A percentile compares a stretch with the other conserved stretches of the same genome.
Evolutionary conservation across 2,888 invertebrate species (phyloP).

Genomic region (Tipula helvola): DNA sequence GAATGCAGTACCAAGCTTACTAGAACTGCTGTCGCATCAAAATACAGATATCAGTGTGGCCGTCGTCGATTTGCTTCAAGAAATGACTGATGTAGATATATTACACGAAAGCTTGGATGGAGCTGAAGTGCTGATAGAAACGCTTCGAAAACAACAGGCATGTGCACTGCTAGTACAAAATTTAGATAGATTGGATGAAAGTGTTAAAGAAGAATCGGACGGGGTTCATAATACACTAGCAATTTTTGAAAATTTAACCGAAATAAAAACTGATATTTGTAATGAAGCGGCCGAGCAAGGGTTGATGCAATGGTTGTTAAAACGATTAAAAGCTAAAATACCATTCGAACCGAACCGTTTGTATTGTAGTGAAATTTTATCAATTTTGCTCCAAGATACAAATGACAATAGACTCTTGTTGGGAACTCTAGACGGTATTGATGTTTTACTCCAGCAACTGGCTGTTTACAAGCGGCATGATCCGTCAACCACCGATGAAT

Average conservation of each 20-base stretch:
- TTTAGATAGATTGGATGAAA: conserved; percentile 84
- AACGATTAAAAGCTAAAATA: conserved; percentile 72
- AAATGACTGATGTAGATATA: conserved; percentile 92
- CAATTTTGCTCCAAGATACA: conserved; percentile 86
- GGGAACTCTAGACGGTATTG: conserved; percentile 93
- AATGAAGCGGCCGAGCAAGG: conserved; percentile 82
- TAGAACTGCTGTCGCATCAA: conserved; percentile 89
- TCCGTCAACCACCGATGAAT: conserved; percentile 81
- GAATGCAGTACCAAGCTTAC: conserved; percentile 76
- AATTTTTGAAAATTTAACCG: conserved; percentile 90
- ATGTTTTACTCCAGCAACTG: conserved; percentile 86
- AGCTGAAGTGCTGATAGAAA: conserved; percentile 74
- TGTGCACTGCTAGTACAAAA: conserved; percentile 86
- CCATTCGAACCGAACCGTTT: conserved; percentile 93
- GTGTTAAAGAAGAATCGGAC: conserved; percentile 85
- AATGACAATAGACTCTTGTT: conserved; percentile 66
- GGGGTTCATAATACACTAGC: conserved; percentile 88
- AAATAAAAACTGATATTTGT: conserved; percentile 75
- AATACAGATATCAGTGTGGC: conserved; percentile 59
- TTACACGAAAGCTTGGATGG: conserved; percentile 89
- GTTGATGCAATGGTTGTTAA: conserved; percentile 81
- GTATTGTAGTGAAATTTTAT: conserved; percentile 90
- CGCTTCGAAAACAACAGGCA: conserved; percentile 79
- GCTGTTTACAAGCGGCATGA: conserved; percentile 93
- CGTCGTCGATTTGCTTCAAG: conserved; percentile 51